Percentiles rank a stretch among this genome's conserved stretches.
Conservation (phyloP, 2,113 vertebrate genomes). For the Cyrtonyx montezumae region DNA sequence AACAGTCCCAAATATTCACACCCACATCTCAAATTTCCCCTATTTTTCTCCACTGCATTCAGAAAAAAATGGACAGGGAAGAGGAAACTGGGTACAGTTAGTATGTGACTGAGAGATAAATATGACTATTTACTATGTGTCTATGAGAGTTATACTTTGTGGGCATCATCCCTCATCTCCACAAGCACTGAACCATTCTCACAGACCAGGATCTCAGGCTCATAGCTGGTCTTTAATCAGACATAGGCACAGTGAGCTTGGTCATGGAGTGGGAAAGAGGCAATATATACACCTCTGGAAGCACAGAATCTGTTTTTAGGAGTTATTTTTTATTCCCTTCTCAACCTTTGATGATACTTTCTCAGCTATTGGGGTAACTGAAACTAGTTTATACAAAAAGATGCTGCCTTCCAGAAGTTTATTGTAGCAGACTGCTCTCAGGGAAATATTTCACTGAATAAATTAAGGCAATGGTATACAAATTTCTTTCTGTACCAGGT, state of each 20-base stretch:
- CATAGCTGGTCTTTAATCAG: background rate
- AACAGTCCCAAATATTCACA: background rate
- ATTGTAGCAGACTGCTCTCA: background rate
- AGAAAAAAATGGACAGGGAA: background rate
- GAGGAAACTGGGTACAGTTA: background rate
- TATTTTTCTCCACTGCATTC: background rate
- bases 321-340: background rate
- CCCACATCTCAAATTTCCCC: background rate
- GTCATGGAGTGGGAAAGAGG: background rate
- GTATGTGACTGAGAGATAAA: background rate
- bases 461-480: background rate
- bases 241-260: background rate
- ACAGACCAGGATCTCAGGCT: background rate
- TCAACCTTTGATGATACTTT: background rate
- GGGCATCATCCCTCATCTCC: background rate
- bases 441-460: background rate
- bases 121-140: background rate
- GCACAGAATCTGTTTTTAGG: background rate
- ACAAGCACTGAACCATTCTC: background rate
- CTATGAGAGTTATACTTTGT: background rate
- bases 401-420: background rate
- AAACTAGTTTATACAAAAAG: background rate
- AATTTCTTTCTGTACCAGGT: background rate
- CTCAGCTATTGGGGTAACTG: background rate
- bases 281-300: background rate